phyloP scores from a whole-genome alignment of 1,140 invertebrate species.

The Diabrotica virgifera region DNA sequence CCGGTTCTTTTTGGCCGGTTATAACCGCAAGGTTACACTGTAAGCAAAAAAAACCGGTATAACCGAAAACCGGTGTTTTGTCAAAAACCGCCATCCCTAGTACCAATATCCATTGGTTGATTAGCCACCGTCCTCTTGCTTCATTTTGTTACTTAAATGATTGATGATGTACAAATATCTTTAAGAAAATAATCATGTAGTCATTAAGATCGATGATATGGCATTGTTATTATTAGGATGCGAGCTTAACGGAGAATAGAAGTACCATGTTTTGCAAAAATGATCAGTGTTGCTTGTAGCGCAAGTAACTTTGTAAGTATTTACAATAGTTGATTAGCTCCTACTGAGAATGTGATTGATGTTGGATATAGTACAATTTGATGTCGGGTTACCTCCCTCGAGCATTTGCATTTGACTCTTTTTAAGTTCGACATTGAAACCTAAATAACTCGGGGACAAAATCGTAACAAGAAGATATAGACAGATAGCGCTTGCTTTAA shows the following conservation, averaged over 20 bases:
- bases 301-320: not conserved
- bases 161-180: constrained; percentile 26
- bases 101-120: not conserved
- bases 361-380: not conserved
- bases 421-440: too few species aligned
- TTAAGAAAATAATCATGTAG: constrained; percentile 33
- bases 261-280: not conserved
- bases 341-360: not conserved
- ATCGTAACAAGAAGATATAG: too few species aligned
- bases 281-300: not conserved
- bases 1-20: too few species aligned
- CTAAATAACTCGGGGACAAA: too few species aligned
- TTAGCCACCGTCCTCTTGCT: not conserved
- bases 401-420: too few species aligned
- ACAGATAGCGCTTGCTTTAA: too few species aligned
- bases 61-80: too few species aligned
- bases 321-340: constrained; percentile 2
- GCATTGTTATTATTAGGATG: constrained; percentile 16
- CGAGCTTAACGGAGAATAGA: not conserved
- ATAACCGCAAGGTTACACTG: too few species aligned
- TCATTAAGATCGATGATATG: constrained; percentile 34
- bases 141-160: constrained; percentile 18
- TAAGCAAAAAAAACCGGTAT: too few species aligned
- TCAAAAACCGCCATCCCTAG: too few species aligned
- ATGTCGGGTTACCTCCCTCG: not conserved